Conservation (phyloP, 2,888 invertebrate genomes). For the Linnaemya tessellans region DNA sequence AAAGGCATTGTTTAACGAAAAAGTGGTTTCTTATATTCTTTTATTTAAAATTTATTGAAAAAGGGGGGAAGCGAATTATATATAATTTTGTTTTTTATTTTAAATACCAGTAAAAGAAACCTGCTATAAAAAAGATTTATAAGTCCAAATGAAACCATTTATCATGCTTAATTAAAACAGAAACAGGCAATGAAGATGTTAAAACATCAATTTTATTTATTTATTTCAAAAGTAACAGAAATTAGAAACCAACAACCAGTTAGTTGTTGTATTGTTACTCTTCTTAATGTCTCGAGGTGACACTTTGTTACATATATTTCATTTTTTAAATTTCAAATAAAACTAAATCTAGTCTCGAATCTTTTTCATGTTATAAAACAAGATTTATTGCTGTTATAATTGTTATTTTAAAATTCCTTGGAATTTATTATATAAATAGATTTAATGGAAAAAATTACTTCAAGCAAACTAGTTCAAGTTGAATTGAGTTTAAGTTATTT, state of each 20-base stretch:
- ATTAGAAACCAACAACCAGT: slow-evolving; percentile 24
- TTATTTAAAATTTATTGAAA: slow-evolving; percentile 15
- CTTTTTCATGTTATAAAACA: slow-evolving; percentile 5
- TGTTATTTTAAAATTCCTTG: slow-evolving; percentile 31
- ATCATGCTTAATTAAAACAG: slow-evolving; percentile 82
- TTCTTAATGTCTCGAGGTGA: slow-evolving; percentile 40
- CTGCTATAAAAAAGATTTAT: slow-evolving; percentile 81
- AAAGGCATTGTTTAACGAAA: slow-evolving; percentile 42
- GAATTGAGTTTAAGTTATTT: background rate
- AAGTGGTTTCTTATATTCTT: background rate
- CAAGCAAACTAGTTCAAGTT: slow-evolving; percentile 45
- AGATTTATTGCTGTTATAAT: slow-evolving; percentile 58
- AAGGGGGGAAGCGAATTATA: slow-evolving; percentile 5
- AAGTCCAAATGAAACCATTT: slow-evolving; percentile 80
- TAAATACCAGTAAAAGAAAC: slow-evolving; percentile 55
- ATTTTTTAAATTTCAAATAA: slow-evolving; percentile 5
- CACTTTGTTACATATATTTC: slow-evolving; percentile 66
- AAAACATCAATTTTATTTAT: slow-evolving; percentile 6
- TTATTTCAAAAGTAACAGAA: background rate
- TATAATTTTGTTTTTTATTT: background rate
- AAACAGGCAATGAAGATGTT: slow-evolving; percentile 62
- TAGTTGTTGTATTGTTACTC: slow-evolving; percentile 40
- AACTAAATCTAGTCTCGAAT: background rate
- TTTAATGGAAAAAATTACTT: slow-evolving; percentile 19
- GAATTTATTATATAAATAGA: slow-evolving; percentile 42